A percentile compares a stretch with the other conserved stretches of the same genome.
Conservation (phyloP, 1,140 invertebrate genomes). For the Aphidius gifuensis region DNA sequence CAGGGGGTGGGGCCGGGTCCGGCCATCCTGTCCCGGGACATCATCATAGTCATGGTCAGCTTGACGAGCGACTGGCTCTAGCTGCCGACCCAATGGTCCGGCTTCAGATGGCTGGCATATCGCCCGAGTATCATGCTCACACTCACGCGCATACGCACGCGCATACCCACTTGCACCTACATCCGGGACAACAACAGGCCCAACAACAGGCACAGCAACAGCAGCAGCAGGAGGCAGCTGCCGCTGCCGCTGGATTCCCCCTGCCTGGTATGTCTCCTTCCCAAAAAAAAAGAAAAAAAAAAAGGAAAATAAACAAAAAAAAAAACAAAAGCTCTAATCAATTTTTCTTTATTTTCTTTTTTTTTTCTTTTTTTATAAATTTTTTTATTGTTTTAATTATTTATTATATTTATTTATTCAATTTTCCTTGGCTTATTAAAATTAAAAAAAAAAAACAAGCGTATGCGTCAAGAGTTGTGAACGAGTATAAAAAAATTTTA, state of each 20-base stretch:
- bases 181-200: constrained; percentile 77
- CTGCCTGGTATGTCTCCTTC: constrained; percentile 58
- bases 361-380: constrained; percentile 4
- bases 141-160: constrained; percentile 85
- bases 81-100: constrained; percentile 74
- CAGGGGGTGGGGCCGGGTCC: constrained; percentile 38
- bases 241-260: constrained; percentile 59
- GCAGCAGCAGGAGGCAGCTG: constrained; percentile 56
- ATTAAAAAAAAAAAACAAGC: background rate
- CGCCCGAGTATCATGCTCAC: constrained; percentile 77
- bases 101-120: constrained; percentile 82
- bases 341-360: constrained; percentile 17
- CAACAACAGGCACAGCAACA: constrained; percentile 63
- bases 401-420: constrained; percentile 16
- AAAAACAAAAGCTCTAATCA: background rate
- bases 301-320: constrained; percentile 11
- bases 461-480: constrained; percentile 25
- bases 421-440: constrained; percentile 25
- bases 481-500: constrained; percentile 8
- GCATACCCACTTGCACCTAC: constrained; percentile 86
- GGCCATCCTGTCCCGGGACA: constrained; percentile 50
- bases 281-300: constrained; percentile 12
- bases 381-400: constrained; percentile 7
- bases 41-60: constrained; percentile 63
- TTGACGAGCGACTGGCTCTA: constrained; percentile 68